Evolutionary conservation across 64 coral and sea anemone species (phyloP).

Genomic region (Orbicella faveolata): DNA sequence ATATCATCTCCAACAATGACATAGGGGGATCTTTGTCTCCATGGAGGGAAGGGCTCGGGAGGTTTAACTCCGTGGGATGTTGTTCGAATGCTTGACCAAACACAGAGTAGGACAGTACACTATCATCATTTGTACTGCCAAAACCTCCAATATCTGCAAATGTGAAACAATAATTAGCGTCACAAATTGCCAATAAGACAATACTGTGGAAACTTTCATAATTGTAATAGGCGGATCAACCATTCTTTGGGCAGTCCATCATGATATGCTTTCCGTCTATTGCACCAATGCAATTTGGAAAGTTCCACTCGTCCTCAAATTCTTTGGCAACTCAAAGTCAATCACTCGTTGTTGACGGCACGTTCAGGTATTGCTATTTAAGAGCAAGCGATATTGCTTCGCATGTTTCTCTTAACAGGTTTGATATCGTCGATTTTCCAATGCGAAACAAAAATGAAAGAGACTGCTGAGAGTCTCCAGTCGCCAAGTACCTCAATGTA

Average conservation of each 20-base stretch:
- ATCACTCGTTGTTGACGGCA: constrained; percentile 4
- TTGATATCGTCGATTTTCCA: constrained; percentile 29
- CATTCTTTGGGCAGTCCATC: constrained; percentile 54
- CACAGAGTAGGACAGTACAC: background rate
- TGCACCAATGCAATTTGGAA: constrained; percentile 43
- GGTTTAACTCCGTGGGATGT: no score
- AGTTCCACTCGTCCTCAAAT: constrained; percentile 29
- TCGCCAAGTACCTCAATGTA: constrained; percentile 29
- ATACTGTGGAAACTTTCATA: background rate
- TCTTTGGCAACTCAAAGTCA: constrained; percentile 15
- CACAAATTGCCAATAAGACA: background rate
- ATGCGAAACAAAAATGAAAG: constrained; percentile 8
- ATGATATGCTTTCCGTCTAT: constrained; percentile 46
- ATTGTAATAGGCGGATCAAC: background rate
- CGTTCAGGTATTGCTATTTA: background rate
- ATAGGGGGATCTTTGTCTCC: no score
- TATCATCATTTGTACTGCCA: background rate
- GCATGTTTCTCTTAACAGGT: constrained; percentile 44
- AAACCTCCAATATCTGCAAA: background rate
- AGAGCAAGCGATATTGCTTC: constrained; percentile 34
- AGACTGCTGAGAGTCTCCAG: constrained; percentile 34
- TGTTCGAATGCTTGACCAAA: no score
- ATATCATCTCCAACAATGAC: no score
- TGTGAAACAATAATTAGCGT: background rate
- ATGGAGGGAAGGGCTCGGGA: no score